A percentile compares a stretch with the other conserved stretches of the same genome.
These are phyloP conservation scores for Drosophila austrosaltans DNA, from an alignment of 2,888 invertebrate genomes.

Conservation along the genomic window DNA sequence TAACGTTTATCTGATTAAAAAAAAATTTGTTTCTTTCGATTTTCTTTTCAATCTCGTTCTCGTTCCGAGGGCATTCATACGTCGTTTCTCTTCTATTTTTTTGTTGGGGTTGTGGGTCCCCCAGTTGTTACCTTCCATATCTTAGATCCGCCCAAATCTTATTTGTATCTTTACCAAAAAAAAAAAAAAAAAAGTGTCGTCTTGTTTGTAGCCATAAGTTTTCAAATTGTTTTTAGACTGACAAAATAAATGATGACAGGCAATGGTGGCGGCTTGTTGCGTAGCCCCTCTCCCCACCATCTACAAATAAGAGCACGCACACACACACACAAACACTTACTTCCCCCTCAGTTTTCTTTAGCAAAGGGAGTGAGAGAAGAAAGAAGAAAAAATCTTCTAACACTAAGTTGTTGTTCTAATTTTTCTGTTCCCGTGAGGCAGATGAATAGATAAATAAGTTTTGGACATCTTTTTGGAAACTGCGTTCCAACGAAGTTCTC, in stretches of 20 bases:
- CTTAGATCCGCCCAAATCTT: conserved; percentile 39
- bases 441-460: conserved; percentile 62
- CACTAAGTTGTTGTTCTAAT: conserved; percentile 78
- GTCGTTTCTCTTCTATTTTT: conserved; percentile 19
- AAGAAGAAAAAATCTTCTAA: conserved; percentile 4
- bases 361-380: background rate
- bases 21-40: background rate
- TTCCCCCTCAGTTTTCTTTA: background rate
- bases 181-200: conserved; percentile 40
- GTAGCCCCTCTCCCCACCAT: background rate
- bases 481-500: conserved; percentile 41
- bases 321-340: background rate
- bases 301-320: background rate
- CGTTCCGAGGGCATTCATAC: conserved; percentile 25
- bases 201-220: conserved; percentile 77
- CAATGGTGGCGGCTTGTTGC: conserved; percentile 52
- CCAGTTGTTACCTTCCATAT: conserved; percentile 23
- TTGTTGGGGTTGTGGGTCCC: background rate
- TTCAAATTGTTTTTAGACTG: conserved; percentile 71
- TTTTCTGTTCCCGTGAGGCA: conserved; percentile 60
- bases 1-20: conserved; percentile 9
- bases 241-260: conserved; percentile 80
- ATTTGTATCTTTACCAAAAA: conserved; percentile 64
- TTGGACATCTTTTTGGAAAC: conserved; percentile 51
- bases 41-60: background rate